Percentiles rank a stretch among this genome's conserved stretches.
These are phyloP conservation scores for Plebejus melissa DNA, from an alignment of 2,888 invertebrate genomes.

Conservation along the genomic window DNA sequence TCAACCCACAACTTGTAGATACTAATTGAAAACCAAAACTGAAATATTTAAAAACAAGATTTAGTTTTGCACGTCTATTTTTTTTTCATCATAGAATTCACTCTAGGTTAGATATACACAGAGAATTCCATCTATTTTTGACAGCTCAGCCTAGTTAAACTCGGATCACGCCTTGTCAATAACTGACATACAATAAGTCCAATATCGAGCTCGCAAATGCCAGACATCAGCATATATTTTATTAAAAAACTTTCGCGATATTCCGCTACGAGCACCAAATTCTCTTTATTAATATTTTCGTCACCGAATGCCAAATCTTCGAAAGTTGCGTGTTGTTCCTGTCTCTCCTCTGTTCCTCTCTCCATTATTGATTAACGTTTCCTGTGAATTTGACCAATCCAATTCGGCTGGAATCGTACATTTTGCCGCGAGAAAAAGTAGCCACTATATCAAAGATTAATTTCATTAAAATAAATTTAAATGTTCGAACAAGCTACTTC, in stretches of 20 bases:
- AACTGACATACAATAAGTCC: conserved; percentile 22
- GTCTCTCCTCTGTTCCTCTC: no score
- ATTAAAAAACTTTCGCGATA: conserved; percentile 65
- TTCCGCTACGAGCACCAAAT: conserved; percentile 45
- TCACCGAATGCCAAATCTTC: neutral
- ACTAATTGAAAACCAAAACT: no score
- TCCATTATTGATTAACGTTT: neutral
- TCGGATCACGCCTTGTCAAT: conserved; percentile 3
- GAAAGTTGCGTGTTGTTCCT: neutral
- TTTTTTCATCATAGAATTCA: neutral
- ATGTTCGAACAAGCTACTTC: no score
- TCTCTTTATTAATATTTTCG: conserved; percentile 29
- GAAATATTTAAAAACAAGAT: no score
- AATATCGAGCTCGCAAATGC: conserved; percentile 17
- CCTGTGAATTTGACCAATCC: neutral
- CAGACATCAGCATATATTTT: conserved; percentile 51
- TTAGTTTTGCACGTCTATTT: no score
- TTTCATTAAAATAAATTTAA: no score
- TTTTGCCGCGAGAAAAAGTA: no score
- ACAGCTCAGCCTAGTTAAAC: neutral
- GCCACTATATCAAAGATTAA: no score
- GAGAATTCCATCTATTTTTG: neutral
- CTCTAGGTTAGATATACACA: neutral
- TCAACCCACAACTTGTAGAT: no score
- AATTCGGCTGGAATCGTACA: neutral